Conservation (phyloP, 1,140 invertebrate species). For the Penaeus vannamei region DNA sequence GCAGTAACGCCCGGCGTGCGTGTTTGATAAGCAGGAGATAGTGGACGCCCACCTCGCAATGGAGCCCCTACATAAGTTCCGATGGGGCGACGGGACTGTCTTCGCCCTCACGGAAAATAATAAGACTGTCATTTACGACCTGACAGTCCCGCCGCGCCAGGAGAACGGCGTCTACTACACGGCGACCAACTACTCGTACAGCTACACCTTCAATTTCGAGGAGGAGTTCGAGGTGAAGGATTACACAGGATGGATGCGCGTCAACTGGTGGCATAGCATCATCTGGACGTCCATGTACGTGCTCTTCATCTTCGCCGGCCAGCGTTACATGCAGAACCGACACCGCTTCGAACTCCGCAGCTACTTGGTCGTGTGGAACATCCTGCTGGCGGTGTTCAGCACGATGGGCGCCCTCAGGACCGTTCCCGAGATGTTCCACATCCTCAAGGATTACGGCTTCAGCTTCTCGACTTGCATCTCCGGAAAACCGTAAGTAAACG, state of each 20-base stretch:
- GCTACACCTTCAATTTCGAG: conserved; percentile 94
- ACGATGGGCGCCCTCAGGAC: conserved; percentile 91
- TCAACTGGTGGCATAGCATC: conserved; percentile 94
- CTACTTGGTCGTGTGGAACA: conserved; percentile 91
- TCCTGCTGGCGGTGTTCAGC: conserved; percentile 90
- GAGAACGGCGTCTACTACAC: conserved; percentile 51
- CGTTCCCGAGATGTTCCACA: conserved; percentile 88
- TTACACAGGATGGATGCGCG: conserved; percentile 92
- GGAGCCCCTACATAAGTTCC: conserved; percentile 31
- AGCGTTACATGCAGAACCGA: conserved; percentile 91
- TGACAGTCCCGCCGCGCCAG: conserved; percentile 48
- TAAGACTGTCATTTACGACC: conserved; percentile 51
- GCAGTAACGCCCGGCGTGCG: no score
- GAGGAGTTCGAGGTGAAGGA: conserved; percentile 89
- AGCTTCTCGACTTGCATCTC: conserved; percentile 94
- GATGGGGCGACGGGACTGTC: conserved; percentile 32
- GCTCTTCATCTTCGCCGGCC: conserved; percentile 92
- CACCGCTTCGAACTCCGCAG: conserved; percentile 88
- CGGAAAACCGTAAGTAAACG: conserved; percentile 77
- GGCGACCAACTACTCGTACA: conserved; percentile 84
- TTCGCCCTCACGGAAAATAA: conserved; percentile 51
- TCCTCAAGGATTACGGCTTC: conserved; percentile 87
- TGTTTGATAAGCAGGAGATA: no score
- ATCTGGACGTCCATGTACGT: conserved; percentile 90
- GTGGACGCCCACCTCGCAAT: not conserved